Conservation (phyloP, 1,140 invertebrate genomes). For the Drosophila sturtevanti region DNA sequence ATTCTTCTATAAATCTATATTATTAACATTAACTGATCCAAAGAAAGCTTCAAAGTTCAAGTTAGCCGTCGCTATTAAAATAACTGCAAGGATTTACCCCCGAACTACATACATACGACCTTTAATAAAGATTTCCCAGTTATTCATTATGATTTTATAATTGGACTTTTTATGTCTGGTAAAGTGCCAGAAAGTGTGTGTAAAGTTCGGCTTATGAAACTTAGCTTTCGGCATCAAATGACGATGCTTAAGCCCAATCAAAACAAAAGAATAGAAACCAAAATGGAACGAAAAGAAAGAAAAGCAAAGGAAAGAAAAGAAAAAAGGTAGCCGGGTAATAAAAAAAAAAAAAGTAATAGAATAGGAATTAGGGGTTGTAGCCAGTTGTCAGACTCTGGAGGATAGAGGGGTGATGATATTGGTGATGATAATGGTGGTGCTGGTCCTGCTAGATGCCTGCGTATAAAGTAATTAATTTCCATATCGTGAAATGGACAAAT, state of each 20-base stretch:
- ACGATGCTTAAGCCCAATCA: conserved; percentile 3
- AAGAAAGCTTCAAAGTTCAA: no score
- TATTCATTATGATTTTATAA: no score
- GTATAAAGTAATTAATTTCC: conserved; percentile 10
- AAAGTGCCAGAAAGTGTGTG: not conserved
- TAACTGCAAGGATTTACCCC: no score
- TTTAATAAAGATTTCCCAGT: no score
- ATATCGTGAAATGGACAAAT: conserved; percentile 7
- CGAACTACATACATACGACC: no score
- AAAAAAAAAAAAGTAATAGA: not conserved
- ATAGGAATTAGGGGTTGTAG: conserved; percentile 2
- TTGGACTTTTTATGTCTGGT: no score
- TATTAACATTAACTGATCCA: no score
- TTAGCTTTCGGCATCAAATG: not conserved
- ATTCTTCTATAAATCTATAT: no score
- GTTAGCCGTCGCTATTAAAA: no score
- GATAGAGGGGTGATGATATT: no score
- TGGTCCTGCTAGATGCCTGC: no score
- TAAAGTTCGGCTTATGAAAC: not conserved
- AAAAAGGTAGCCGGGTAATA: conserved; percentile 4
- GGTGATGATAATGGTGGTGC: no score
- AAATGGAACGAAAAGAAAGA: not conserved
- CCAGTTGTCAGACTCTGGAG: not conserved
- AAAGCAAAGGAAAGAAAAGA: not conserved
- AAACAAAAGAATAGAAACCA: conserved; percentile 2